These are phyloP conservation scores for Vidua macroura DNA, from an alignment of 2,113 vertebrate genomes.

Conservation along the genomic window DNA sequence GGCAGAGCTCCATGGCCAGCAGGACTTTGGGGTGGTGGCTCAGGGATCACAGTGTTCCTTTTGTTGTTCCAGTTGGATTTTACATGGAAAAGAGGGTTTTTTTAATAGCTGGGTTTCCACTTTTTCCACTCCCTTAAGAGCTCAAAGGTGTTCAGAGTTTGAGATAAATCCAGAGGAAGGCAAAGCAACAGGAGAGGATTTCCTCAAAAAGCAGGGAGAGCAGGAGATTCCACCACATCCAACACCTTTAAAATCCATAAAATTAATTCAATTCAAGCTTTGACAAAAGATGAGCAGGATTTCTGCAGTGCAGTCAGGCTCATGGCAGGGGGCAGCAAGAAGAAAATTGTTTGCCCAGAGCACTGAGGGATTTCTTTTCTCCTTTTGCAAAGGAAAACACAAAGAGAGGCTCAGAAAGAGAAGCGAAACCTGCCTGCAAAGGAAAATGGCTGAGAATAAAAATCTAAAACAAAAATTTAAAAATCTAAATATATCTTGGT, in stretches of 20 bases:
- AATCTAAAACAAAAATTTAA: background rate
- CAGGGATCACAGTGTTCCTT: rapidly evolving
- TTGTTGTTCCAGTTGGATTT: conserved; percentile 27
- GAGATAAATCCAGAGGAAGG: background rate
- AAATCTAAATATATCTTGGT: background rate
- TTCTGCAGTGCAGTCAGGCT: background rate
- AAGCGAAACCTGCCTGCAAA: background rate
- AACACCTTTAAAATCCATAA: background rate
- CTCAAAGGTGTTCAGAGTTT: background rate
- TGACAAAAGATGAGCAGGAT: background rate
- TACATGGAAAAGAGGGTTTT: background rate
- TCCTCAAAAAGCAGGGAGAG: background rate
- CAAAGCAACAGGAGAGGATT: background rate
- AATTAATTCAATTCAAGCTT: background rate
- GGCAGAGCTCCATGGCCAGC: background rate
- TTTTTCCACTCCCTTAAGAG: background rate
- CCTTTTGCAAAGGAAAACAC: background rate
- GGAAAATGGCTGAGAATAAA: background rate
- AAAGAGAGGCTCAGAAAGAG: background rate
- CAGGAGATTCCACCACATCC: background rate
- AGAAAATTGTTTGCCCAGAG: background rate
- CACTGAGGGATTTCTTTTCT: background rate
- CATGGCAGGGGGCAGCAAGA: background rate
- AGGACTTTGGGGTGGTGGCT: background rate
- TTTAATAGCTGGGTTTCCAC: background rate